Conservation (phyloP, 2,888 invertebrate species). For the Baronia brevicornis region DNA sequence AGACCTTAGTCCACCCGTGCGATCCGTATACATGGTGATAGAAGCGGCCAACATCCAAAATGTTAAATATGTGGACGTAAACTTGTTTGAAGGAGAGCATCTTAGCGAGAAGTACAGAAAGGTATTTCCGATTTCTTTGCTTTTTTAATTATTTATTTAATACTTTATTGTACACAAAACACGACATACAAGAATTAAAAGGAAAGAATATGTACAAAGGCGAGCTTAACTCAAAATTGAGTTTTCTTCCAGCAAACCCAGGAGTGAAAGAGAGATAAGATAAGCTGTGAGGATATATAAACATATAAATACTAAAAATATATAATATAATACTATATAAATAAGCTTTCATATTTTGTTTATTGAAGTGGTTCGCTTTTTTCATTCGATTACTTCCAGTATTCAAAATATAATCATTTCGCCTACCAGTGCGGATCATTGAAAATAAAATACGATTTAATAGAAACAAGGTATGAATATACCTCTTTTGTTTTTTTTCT, state of each 20-base stretch:
- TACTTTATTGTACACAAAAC: no score
- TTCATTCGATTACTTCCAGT: no score
- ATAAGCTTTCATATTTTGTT: neutral
- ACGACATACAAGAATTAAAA: no score
- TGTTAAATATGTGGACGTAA: slow-evolving; percentile 40
- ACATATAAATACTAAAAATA: no score
- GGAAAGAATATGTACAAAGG: no score
- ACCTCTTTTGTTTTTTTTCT: neutral
- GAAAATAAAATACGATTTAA: neutral
- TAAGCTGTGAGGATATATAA: no score
- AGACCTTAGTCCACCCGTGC: slow-evolving; percentile 45
- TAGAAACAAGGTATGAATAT: neutral
- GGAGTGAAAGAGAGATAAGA: no score
- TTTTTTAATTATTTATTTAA: slow-evolving; percentile 3
- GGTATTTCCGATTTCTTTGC: slow-evolving; percentile 34
- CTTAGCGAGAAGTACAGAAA: slow-evolving; percentile 50
- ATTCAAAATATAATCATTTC: no score
- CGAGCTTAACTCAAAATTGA: no score
- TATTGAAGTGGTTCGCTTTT: no score
- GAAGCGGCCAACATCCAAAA: slow-evolving; percentile 37
- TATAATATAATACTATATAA: neutral
- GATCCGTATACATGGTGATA: slow-evolving; percentile 44
- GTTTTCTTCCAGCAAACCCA: no score
- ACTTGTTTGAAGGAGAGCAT: slow-evolving; percentile 42
- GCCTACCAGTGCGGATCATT: no score